phyloP scores from a whole-genome alignment of 2,797 vertebrate species.

The Tragelaphus oryx region DNA sequence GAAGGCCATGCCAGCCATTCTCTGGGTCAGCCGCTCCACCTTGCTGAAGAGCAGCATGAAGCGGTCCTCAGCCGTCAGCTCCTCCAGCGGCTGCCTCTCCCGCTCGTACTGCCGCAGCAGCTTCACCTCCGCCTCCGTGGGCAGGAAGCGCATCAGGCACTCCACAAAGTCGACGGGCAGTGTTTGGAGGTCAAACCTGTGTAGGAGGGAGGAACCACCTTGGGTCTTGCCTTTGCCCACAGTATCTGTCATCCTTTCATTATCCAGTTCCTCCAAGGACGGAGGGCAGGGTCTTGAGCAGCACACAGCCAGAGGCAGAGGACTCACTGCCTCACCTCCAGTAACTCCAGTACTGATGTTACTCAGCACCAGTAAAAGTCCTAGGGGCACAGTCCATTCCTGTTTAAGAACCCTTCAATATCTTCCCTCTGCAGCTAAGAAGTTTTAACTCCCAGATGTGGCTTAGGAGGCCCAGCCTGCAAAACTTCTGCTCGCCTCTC shows the following conservation, averaged over 20 bases:
- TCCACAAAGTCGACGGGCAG: constrained; percentile 90
- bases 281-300: background rate
- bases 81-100: constrained; percentile 92
- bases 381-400: background rate
- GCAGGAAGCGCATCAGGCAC: constrained; percentile 94
- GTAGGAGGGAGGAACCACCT: background rate
- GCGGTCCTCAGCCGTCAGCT: constrained; percentile 93
- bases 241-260: background rate
- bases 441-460: background rate
- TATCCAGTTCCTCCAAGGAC: background rate
- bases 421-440: background rate
- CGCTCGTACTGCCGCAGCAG: constrained; percentile 93
- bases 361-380: background rate
- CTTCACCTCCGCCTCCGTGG: constrained; percentile 93
- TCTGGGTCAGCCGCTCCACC: constrained; percentile 95
- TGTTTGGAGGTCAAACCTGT: constrained; percentile 91
- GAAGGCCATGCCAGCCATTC: constrained; percentile 98
- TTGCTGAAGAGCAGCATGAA: constrained; percentile 98
- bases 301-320: background rate
- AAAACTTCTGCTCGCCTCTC: background rate
- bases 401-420: background rate
- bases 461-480: background rate
- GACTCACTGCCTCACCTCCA: background rate
- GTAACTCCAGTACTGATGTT: background rate
- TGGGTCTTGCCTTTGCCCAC: background rate